Evolutionary conservation across 2,888 invertebrate species (phyloP).

Genomic region (Himalopsyche japonica): DNA sequence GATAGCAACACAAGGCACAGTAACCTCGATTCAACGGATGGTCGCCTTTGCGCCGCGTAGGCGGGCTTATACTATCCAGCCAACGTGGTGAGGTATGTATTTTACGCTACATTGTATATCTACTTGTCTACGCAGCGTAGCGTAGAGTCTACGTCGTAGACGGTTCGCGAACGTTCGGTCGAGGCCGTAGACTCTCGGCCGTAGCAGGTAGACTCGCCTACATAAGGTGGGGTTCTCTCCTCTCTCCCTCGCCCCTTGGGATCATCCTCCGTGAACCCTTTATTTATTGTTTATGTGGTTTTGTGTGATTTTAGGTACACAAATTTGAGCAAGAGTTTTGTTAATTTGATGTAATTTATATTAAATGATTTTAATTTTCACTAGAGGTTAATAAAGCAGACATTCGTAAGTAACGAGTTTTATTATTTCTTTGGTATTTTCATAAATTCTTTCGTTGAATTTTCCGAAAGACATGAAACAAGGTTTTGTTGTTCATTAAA

Average conservation of each 20-base stretch:
- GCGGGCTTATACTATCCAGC: neutral
- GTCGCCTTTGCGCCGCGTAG: neutral
- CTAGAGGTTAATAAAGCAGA: too few species aligned
- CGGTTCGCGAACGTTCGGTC: neutral
- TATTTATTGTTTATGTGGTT: constrained; percentile 30
- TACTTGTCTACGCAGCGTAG: neutral
- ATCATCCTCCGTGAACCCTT: constrained; percentile 9
- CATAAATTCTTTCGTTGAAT: too few species aligned
- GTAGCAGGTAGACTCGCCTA: neutral
- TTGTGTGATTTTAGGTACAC: constrained; percentile 8
- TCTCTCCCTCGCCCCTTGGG: neutral
- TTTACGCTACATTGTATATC: neutral
- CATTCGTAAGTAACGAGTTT: too few species aligned
- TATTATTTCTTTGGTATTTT: too few species aligned
- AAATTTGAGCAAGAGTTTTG: neutral
- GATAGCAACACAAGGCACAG: neutral
- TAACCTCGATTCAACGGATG: constrained; percentile 11
- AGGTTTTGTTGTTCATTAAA: too few species aligned
- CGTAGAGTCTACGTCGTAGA: neutral
- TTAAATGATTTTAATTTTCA: neutral
- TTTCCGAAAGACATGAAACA: too few species aligned
- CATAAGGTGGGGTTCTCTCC: neutral
- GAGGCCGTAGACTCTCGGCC: neutral
- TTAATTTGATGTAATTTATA: neutral
- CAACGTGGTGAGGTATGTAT: neutral